Evolutionary conservation across 2,113 vertebrate genomes (phyloP), one percentile per base, ranked within the genome.

Genomic region (Esox niger): DNA sequence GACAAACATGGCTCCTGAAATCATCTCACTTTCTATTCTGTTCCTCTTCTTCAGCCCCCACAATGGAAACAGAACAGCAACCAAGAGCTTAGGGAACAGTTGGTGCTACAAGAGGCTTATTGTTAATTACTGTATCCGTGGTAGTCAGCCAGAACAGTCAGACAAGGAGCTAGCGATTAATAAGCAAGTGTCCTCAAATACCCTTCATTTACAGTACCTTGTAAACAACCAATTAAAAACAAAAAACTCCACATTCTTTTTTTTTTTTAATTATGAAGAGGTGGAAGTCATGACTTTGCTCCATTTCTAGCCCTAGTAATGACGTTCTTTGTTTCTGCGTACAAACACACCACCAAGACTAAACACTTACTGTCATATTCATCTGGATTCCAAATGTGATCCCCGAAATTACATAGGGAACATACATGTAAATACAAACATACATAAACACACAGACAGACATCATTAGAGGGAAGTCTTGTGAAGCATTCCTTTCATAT

Each of bases 311-410:
- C 47, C n/a, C 47, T n/a, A 9, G 17, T 52, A 52, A 52, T 52
- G 21, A 21, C 21, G 6, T n/a, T 8, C 47, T 52, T 20, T 9
- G 47, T 52, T 52, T 6, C 15, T 23, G 21, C 8, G 47, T n/a
- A n/a, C 47, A 21, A 52, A 52, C 8, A n/a, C 17, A 1, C 38
- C 38, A 43, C 13, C 15, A 54, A 54, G 4, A 35, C 10, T 15
- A 47, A 2, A 68, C 32, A 69, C 85, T 87, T 86, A 87, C 88
- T 82, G 56, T 88, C 85, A 79, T 61, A 75, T 64, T 82, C 82
- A 67, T 56, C 83, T 83, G 73, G 79, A 70, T 64, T 65, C 52
- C 79, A 38, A 17, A 74, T 46, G 1, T 38, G 78, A 77, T 79
- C 63, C 66, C 77, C 73, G 56, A 64, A 72, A 73, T 64, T 71